Percentiles rank a stretch among this genome's conserved stretches.
Conservation (phyloP, 2,888 invertebrate species). For the Pollenia amentaria region DNA sequence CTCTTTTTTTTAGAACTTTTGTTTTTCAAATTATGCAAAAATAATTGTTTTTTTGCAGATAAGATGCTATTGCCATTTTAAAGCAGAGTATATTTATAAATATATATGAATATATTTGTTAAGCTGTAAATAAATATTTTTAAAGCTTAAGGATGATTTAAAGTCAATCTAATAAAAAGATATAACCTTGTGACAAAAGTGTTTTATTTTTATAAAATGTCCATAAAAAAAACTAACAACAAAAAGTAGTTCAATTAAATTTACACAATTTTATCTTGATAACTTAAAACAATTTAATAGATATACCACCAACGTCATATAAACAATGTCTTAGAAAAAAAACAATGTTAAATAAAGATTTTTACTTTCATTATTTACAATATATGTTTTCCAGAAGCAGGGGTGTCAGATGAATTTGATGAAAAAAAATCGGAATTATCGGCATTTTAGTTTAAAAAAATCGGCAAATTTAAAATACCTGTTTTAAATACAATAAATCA, state of each 20-base stretch:
- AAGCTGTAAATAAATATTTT: neutral
- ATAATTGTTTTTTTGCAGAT: too few species aligned
- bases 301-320: neutral
- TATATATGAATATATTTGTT: too few species aligned
- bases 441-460: too few species aligned
- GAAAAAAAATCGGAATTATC: too few species aligned
- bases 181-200: constrained; percentile 25
- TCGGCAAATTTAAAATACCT: too few species aligned
- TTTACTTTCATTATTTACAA: constrained; percentile 57
- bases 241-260: constrained; percentile 45
- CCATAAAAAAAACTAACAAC: too few species aligned
- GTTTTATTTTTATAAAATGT: too few species aligned
- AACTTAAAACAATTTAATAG: constrained; percentile 19
- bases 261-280: constrained; percentile 38
- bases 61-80: too few species aligned
- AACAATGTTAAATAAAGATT: constrained; percentile 33
- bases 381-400: too few species aligned
- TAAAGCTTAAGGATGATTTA: neutral
- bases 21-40: constrained; percentile 27
- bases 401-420: too few species aligned
- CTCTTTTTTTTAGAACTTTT: constrained; percentile 9
- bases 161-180: neutral
- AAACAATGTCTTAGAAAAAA: constrained; percentile 9
- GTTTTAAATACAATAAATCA: too few species aligned
- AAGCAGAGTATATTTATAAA: too few species aligned